Conservation (phyloP, 2,797 vertebrate species). For the Lithobates pipiens region DNA sequence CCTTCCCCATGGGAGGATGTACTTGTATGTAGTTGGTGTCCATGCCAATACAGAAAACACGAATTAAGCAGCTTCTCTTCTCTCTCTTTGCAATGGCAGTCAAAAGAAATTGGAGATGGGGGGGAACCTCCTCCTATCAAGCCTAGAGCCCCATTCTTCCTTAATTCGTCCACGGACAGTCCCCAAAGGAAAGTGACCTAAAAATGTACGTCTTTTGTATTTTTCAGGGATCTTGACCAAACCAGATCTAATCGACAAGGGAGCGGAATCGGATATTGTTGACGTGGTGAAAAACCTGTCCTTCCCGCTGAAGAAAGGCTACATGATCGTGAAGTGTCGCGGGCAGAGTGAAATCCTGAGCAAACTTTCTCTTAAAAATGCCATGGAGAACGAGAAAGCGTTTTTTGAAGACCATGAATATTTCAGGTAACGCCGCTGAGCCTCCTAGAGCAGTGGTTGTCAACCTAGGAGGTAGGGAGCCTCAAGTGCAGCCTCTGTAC, state of each 20-base stretch:
- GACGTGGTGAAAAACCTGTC: slow-evolving; percentile 80
- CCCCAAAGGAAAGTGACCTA: neutral
- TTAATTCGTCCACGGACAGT: too few relatives aligned
- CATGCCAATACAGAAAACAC: too few relatives aligned
- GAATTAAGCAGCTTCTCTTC: too few relatives aligned
- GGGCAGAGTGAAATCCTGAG: slow-evolving; percentile 88
- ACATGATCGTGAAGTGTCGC: slow-evolving; percentile 89
- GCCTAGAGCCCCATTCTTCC: too few relatives aligned
- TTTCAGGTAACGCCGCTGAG: slow-evolving; percentile 73
- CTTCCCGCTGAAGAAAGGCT: slow-evolving; percentile 85
- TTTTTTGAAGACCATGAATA: slow-evolving; percentile 81
- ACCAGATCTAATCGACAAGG: slow-evolving; percentile 88
- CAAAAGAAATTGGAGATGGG: too few relatives aligned
- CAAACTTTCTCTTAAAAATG: slow-evolving; percentile 74
- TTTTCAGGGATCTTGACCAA: slow-evolving; percentile 88
- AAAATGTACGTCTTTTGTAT: neutral
- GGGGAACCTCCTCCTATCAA: too few relatives aligned
- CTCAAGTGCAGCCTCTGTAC: too few relatives aligned
- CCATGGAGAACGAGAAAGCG: slow-evolving; percentile 76
- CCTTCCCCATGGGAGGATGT: too few relatives aligned
- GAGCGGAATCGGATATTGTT: slow-evolving; percentile 79
- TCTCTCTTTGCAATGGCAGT: too few relatives aligned
- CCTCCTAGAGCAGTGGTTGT: neutral
- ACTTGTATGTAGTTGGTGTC: too few relatives aligned
- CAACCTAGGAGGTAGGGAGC: too few relatives aligned